These are phyloP conservation scores for Punctoribates punctum DNA, from an alignment of 2,888 invertebrate genomes.

Conservation along the genomic window DNA sequence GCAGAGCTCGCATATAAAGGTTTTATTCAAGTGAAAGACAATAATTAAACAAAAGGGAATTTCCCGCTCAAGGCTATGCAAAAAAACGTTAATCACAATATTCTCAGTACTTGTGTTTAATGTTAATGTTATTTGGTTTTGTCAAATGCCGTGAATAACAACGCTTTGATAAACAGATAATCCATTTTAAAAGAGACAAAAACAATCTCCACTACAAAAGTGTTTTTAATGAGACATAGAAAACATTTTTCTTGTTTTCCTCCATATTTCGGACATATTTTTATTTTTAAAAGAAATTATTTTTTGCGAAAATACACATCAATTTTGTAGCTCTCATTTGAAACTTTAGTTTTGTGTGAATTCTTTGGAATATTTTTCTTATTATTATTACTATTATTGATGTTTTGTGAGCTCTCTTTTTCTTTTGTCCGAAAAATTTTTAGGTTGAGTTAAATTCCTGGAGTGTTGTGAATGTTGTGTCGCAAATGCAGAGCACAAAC, in stretches of 20 bases:
- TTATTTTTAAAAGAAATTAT: background rate
- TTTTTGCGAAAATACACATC: background rate
- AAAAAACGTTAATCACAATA: constrained; percentile 15
- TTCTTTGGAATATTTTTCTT: constrained; percentile 1
- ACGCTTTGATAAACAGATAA: constrained; percentile 36
- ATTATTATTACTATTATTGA: constrained; percentile 21
- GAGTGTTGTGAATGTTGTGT: constrained; percentile 1
- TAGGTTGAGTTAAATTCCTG: constrained; percentile 7
- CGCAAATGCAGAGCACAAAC: background rate
- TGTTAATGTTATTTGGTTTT: constrained; percentile 31
- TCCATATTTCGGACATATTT: background rate
- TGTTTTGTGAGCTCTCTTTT: constrained; percentile 21
- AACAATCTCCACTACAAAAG: background rate
- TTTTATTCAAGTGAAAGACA: constrained; percentile 32
- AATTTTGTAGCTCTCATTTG: constrained; percentile 2
- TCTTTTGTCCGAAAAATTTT: constrained; percentile 36
- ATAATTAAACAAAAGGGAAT: constrained; percentile 38
- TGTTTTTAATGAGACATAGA: background rate
- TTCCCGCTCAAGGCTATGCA: constrained; percentile 17
- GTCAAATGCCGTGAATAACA: constrained; percentile 38
- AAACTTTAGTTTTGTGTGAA: constrained; percentile 30
- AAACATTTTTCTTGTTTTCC: background rate
- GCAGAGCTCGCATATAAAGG: constrained; percentile 2
- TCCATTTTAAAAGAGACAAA: constrained; percentile 31
- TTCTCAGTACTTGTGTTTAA: background rate